Conservation (phyloP, 2,888 invertebrate species). For the Patella caerulea region DNA sequence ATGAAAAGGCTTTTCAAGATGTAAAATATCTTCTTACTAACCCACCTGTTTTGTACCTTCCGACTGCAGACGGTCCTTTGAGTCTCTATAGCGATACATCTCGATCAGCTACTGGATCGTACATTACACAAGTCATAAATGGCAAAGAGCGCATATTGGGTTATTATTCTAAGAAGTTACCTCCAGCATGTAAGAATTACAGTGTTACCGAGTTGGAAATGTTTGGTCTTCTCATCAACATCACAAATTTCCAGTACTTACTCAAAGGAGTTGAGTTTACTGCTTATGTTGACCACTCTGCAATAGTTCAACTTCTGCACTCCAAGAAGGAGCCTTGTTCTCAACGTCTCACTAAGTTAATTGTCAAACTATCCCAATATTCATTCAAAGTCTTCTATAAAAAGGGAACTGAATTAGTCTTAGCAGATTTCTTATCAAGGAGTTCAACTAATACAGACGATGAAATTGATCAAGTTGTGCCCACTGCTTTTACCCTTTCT, state of each 20-base stretch:
- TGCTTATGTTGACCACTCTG: conserved; percentile 3
- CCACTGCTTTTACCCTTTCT: conserved; percentile 1
- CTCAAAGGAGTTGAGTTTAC: neutral
- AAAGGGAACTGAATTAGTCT: neutral
- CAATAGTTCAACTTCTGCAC: neutral
- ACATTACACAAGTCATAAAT: neutral
- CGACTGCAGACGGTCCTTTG: too few species aligned
- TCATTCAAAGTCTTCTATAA: neutral
- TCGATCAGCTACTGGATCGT: neutral
- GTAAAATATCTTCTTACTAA: neutral
- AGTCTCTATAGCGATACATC: too few species aligned
- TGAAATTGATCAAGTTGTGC: neutral
- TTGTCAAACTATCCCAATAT: neutral
- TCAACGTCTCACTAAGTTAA: neutral
- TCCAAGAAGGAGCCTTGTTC: neutral
- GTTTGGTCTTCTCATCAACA: neutral
- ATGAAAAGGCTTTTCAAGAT: neutral
- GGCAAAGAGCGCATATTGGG: neutral
- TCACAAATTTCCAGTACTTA: too few species aligned
- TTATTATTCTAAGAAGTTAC: conserved; percentile 3
- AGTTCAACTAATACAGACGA: neutral
- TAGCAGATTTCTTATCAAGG: conserved; percentile 2
- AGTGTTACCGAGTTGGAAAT: neutral
- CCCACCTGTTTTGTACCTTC: neutral
- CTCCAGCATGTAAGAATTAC: neutral